Base-by-base conservation (phyloP, 2,797 vertebrate genomes). In the Sebastes matsubarae region DNA sequence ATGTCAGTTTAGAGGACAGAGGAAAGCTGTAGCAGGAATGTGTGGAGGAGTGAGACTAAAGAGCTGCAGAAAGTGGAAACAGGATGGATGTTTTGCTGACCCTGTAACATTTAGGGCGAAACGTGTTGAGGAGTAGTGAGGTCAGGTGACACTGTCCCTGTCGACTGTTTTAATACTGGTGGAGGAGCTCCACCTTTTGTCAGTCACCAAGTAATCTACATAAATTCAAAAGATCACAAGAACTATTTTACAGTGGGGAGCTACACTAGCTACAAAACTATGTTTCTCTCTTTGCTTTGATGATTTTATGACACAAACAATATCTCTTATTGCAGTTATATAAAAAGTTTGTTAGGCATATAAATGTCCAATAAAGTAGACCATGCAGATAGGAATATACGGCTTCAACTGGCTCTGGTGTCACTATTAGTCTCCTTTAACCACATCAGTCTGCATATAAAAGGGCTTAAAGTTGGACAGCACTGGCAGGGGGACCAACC, bases 81-180 rank as follows among this genome's bases (percentile, higher is more conserved):
- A 83, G 80, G 83, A 90, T 57, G 6, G 80, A 27, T 25, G 71
- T 73, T 88, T 75, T 87, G 81, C 82, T 86, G 88, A 87, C 54
- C 7, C 42, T 24, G 59, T 22, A 30, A 73, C 52, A 67, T 82
- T 77, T 66, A 63, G 13, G 24, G 61, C 14, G 57, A 63, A n/a
- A 79, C 50, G 68, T 81, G 65, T 36, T 75, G 69, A 73, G 50
- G 22, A 55, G 16, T 52, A 60, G 58, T 78, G 63, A 77, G 54
- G 68, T 80, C 25, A 74, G 0, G 68, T 77, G 74, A 80, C 93
- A 95, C 92, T 94, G 92, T 96, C 93, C 94, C 94, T 92, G 84
- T 87, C 81, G 83, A 27, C 67, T 46, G 64, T 30, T 77, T 74
- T 42, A 73, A 32, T 27, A 34, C 58, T 42, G 61, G 22, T n/a